Conservation (phyloP, 2,113 vertebrate species). For the Crotophaga sulcirostris region DNA sequence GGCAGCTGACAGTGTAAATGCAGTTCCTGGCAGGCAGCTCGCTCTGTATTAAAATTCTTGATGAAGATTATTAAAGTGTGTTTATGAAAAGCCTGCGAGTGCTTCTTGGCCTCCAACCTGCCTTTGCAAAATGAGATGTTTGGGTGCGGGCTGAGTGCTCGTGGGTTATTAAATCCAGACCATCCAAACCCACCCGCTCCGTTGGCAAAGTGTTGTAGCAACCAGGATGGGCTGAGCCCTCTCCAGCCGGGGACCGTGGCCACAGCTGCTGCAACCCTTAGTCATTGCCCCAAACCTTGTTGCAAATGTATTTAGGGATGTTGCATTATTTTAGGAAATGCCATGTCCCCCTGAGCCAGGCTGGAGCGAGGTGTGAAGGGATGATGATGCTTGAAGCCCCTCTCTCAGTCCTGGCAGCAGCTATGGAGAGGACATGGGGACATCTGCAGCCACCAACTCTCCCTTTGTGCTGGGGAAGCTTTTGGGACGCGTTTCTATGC, state of each 20-base stretch:
- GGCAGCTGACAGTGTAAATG: conserved; percentile 51
- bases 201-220: rapidly evolving
- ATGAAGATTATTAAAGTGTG: conserved; percentile 59
- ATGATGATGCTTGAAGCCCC: rapidly evolving
- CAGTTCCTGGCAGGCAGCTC: conserved; percentile 61
- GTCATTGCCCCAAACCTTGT: neutral
- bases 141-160: neutral
- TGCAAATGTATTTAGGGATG: rapidly evolving
- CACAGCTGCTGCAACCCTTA: no score
- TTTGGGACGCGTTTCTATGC: rapidly evolving
- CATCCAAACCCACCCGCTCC: neutral
- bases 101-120: conserved; percentile 38
- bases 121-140: conserved; percentile 3
- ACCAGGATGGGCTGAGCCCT: neutral
- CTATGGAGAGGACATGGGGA: rapidly evolving
- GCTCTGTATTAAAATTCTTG: conserved; percentile 62
- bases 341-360: rapidly evolving
- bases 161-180: neutral
- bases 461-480: neutral
- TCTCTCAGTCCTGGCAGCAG: rapidly evolving
- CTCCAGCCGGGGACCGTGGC: neutral
- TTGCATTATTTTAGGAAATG: rapidly evolving
- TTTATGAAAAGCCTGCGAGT: conserved; percentile 62
- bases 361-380: neutral
- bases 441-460: rapidly evolving